Percentiles rank a stretch among this genome's conserved stretches.
These are phyloP conservation scores for Halocynthia roretzi DNA, from an alignment of 23 tunicate genomes.

Conservation along the genomic window DNA sequence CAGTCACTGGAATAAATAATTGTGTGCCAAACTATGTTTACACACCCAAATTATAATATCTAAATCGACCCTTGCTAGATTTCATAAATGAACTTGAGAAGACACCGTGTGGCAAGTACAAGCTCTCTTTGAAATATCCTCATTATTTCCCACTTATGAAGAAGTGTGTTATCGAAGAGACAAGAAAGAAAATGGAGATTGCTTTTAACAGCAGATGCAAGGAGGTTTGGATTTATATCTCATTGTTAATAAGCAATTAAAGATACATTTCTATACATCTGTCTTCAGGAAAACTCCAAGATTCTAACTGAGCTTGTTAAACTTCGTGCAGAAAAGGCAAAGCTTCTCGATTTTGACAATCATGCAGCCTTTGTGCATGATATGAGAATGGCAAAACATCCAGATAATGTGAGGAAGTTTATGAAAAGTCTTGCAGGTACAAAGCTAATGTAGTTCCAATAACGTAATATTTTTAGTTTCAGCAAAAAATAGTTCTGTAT, in stretches of 20 bases:
- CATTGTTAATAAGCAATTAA: background rate
- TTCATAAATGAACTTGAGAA: conserved; percentile 47
- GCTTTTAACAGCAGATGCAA: conserved; percentile 85
- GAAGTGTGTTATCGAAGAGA: conserved; percentile 56
- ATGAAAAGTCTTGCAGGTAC: conserved; percentile 42
- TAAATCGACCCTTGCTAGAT: conserved; percentile 12
- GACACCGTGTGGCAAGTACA: conserved; percentile 22
- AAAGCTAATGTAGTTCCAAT: background rate
- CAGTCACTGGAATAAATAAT: no score
- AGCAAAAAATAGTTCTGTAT: no score
- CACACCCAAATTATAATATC: no score
- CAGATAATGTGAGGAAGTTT: conserved; percentile 52
- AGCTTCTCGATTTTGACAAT: conserved; percentile 39
- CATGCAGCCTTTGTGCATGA: conserved; percentile 86
- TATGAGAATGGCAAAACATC: conserved; percentile 93
- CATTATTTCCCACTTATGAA: conserved; percentile 91
- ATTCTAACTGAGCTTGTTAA: conserved; percentile 48
- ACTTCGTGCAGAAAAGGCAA: conserved; percentile 69
- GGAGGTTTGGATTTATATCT: conserved; percentile 27
- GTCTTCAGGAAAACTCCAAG: conserved; percentile 38
- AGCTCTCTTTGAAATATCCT: conserved; percentile 71
- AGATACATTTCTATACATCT: background rate
- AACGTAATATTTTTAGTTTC: no score
- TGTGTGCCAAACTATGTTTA: no score
- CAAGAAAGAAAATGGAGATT: conserved; percentile 64